These are phyloP conservation scores for Pollachius pollachius DNA, from an alignment of 2,113 vertebrate species.

Conservation along the genomic window DNA sequence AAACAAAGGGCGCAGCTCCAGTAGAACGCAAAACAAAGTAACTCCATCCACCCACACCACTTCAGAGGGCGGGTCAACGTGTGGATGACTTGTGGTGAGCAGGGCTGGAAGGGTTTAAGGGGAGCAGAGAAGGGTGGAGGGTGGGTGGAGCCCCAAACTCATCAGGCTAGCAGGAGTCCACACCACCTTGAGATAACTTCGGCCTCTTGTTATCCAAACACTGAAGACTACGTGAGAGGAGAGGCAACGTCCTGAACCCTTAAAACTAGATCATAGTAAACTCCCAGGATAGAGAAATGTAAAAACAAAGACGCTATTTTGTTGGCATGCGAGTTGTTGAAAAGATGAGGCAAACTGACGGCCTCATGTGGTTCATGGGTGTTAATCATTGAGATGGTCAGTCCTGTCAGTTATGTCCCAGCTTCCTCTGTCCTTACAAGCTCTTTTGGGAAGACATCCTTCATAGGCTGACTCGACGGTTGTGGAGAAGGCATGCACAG, in stretches of 20 bases:
- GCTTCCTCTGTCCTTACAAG: no score
- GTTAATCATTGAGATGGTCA: no score
- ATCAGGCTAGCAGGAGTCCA: slow-evolving; percentile 32
- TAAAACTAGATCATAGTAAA: background rate
- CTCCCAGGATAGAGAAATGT: background rate
- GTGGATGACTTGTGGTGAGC: slow-evolving; percentile 47
- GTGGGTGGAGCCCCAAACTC: slow-evolving; percentile 26
- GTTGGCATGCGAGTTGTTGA: no score
- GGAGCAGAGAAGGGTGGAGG: slow-evolving; percentile 24
- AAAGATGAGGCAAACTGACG: no score
- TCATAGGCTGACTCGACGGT: no score
- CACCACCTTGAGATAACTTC: slow-evolving; percentile 11
- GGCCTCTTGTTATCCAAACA: slow-evolving; percentile 10
- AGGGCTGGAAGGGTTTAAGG: slow-evolving; percentile 24
- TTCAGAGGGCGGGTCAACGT: slow-evolving; percentile 67
- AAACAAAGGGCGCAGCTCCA: slow-evolving; percentile 60
- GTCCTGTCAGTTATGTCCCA: no score
- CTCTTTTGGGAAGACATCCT: no score
- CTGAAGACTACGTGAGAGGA: slow-evolving; percentile 16
- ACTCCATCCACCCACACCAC: slow-evolving; percentile 60
- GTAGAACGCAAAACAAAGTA: slow-evolving; percentile 8
- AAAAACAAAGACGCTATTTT: no score
- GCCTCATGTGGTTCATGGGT: no score
- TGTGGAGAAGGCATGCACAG: no score
- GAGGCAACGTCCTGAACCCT: slow-evolving; percentile 25